These are phyloP conservation scores for Rhinopithecus roxellana DNA, from an alignment of 2,113 vertebrate genomes.

Conservation along the genomic window DNA sequence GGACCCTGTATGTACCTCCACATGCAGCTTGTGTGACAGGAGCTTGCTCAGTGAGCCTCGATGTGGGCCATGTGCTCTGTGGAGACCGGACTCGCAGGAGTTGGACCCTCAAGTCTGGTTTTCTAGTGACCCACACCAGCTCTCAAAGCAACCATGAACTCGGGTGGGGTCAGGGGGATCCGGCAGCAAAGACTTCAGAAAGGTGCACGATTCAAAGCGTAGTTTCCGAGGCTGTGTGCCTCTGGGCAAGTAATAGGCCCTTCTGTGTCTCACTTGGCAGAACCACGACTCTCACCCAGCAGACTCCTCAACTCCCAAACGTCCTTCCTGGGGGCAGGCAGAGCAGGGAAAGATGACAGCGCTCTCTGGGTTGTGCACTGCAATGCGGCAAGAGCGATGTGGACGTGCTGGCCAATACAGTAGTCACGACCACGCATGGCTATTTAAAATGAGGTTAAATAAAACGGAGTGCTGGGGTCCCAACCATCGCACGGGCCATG, in stretches of 20 bases:
- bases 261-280: no score
- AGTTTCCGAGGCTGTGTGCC: accelerated
- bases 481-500: accelerated
- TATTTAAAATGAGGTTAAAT: neutral
- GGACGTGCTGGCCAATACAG: accelerated
- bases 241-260: neutral
- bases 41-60: accelerated
- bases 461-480: neutral
- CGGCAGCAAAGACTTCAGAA: accelerated
- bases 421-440: accelerated
- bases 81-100: neutral
- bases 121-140: neutral
- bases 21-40: neutral
- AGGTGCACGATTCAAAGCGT: no score
- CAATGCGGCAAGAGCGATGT: no score
- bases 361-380: no score
- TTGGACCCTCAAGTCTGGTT: neutral
- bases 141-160: neutral
- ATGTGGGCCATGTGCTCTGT: accelerated
- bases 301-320: accelerated
- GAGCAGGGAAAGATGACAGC: accelerated
- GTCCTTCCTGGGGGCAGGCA: accelerated
- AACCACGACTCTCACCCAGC: neutral
- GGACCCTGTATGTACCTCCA: neutral
- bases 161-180: accelerated